Evolutionary conservation across 2,797 vertebrate genomes (phyloP).

Genomic region (Neosilurus mollespiculum): DNA sequence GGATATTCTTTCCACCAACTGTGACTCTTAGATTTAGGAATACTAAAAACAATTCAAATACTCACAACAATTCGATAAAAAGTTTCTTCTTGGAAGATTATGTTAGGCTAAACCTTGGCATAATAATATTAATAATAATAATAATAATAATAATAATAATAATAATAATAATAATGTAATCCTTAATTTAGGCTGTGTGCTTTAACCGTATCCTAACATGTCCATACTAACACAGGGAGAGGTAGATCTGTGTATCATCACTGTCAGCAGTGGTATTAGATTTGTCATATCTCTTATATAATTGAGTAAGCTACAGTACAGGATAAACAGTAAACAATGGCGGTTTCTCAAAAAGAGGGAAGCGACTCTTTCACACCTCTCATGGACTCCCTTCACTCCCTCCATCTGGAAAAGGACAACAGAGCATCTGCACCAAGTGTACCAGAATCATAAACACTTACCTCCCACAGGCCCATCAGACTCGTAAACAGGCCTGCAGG

Average conservation of each 20-base stretch:
- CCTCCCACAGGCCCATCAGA: not conserved
- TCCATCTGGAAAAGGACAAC: slow-evolving; percentile 5
- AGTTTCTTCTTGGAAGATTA: not conserved
- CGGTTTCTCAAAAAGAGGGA: not conserved
- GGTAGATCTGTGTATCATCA: not conserved
- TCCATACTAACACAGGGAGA: not conserved
- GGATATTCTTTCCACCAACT: not conserved
- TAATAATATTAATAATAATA: not conserved
- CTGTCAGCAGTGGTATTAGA: not conserved
- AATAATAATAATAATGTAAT: not conserved
- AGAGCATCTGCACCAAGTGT: slow-evolving; percentile 1
- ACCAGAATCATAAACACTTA: not conserved
- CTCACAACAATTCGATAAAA: not conserved
- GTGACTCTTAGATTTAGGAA: not conserved
- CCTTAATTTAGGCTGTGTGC: not conserved
- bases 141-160: too few species aligned
- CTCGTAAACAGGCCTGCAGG: not conserved
- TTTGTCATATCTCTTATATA: not conserved
- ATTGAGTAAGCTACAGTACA: not conserved
- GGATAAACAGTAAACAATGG: not conserved
- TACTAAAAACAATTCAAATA: too few species aligned
- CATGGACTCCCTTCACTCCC: not conserved
- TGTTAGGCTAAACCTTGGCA: not conserved
- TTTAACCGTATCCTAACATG: not conserved
- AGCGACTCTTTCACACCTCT: not conserved